Evolutionary conservation across 2,888 invertebrate species (phyloP), one percentile per base, ranked within the genome.

Genomic region (Drosophila neonasuta): DNA sequence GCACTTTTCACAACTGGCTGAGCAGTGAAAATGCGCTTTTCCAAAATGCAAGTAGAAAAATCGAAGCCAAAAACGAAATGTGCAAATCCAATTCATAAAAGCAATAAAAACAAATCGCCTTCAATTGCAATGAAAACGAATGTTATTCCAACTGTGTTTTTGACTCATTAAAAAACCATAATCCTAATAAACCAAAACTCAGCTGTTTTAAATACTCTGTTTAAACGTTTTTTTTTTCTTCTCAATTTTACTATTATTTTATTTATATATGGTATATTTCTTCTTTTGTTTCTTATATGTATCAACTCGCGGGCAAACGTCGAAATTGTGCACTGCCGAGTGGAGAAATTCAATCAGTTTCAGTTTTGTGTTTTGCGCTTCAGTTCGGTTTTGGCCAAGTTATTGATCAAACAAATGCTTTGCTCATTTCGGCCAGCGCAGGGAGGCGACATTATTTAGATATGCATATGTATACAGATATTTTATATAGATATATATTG

Each of bases 1-100:
- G 89, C 89, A 86, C 89, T 85, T 62, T 89, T 89, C 81, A 89
- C 89, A 88, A 86, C 52, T 82, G 86, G 88, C 78, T 89, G 88
- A 86, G 75, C 88, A 88, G 84, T 74, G 86, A 88, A 88, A 88
- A 88, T 84, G 71, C 71, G 71, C 63, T 71, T 74, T 68, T 64
- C 63, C 68, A 62, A 65, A 54, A 54, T 59, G 63, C 55, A 62
- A 45, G 17, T 46, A 36, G 24, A 29, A 54, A 48, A 52, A 20
- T 36, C 36, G n/a, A 32, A n/a, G 70, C 60, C 54, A 10, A 42
- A 34, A 17, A 44, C 34, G 48, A 46, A 41, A 17, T 42, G 57
- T 55, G 30, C 42, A 36, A 36, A 36, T n/a, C 6, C 36, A 36
- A 36, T 36, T n/a, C 36, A 36, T 11, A n/a, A 36, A 34, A n/a